phyloP scores from a whole-genome alignment of 2,797 vertebrate genomes.

The Thunnus albacares region DNA sequence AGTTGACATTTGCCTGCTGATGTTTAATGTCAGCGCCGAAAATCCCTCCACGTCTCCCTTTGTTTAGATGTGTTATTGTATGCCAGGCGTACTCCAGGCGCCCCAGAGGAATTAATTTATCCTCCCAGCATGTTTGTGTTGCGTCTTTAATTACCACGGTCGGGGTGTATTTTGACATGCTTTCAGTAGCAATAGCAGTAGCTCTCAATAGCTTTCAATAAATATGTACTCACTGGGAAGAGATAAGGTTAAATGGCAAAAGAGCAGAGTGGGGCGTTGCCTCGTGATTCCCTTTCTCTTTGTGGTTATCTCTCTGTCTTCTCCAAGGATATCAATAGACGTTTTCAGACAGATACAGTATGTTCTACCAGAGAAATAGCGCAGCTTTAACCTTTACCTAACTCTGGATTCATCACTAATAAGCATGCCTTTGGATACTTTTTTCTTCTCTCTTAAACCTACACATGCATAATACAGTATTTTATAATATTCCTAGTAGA shows the following conservation, averaged over 20 bases:
- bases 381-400: conserved; percentile 56
- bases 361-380: conserved; percentile 33
- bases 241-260: conserved; percentile 72
- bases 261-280: conserved; percentile 35
- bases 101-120: conserved; percentile 71
- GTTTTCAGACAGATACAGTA: conserved; percentile 41
- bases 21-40: conserved; percentile 69
- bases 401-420: conserved; percentile 35
- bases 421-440: conserved; percentile 32
- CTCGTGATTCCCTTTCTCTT: conserved; percentile 33
- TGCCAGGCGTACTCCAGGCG: conserved; percentile 29
- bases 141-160: conserved; percentile 71
- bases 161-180: conserved; percentile 64
- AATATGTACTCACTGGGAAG: conserved; percentile 42
- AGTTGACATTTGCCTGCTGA: conserved; percentile 71
- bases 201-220: conserved; percentile 63
- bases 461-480: background rate
- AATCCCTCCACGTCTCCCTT: conserved; percentile 59
- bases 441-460: conserved; percentile 8
- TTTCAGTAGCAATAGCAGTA: conserved; percentile 43
- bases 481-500: background rate
- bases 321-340: conserved; percentile 32
- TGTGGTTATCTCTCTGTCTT: conserved; percentile 39
- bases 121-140: conserved; percentile 64
- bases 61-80: conserved; percentile 69